These are phyloP conservation scores for Pogonocichla stellata DNA, from an alignment of 2,113 vertebrate genomes.

Conservation along the genomic window DNA sequence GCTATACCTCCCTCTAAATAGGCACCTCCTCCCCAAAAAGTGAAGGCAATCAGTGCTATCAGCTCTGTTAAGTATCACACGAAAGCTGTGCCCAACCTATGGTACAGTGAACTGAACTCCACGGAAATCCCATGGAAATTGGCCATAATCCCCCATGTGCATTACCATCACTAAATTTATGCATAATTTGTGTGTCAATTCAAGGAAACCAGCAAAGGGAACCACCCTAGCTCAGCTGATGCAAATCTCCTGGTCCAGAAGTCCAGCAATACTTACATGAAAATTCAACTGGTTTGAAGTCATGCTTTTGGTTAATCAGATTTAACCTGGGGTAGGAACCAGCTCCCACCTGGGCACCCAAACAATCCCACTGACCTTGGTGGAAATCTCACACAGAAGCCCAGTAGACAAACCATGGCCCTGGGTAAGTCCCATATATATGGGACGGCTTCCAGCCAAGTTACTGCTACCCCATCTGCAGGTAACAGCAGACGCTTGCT, in stretches of 20 bases:
- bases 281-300: background rate
- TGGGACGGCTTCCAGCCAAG: rapidly evolving
- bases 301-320: rapidly evolving
- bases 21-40: background rate
- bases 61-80: background rate
- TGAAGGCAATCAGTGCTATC: background rate
- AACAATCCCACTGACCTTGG: rapidly evolving
- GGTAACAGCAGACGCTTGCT: background rate
- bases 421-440: rapidly evolving
- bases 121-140: rapidly evolving
- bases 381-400: background rate
- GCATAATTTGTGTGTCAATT: background rate
- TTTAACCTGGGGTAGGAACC: background rate
- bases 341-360: background rate
- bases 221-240: background rate
- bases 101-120: rapidly evolving
- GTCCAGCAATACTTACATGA: background rate
- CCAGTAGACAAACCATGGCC: background rate
- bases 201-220: background rate
- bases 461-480: background rate
- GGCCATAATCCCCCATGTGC: rapidly evolving
- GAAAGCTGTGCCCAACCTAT: background rate
- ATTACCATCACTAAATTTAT: background rate
- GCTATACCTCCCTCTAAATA: background rate
- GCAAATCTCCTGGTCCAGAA: background rate